Percentiles rank a stretch among this genome's conserved stretches.
Evolutionary conservation across 2,888 invertebrate genomes (phyloP).

Genomic region (Unio pictorum): DNA sequence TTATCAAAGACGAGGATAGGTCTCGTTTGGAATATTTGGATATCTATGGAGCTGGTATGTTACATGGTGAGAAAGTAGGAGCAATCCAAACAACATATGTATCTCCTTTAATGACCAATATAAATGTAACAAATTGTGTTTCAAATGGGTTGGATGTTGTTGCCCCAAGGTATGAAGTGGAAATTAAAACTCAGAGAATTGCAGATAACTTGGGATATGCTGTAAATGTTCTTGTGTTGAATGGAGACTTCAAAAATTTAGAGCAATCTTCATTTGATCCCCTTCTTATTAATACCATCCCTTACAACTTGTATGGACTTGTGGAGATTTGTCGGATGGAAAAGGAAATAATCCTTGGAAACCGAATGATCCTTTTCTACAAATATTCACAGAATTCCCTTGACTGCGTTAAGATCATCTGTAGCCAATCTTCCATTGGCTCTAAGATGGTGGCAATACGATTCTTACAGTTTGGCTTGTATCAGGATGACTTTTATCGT

Average conservation of each 20-base stretch:
- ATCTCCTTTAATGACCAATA: conserved; percentile 85
- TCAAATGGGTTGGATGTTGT: conserved; percentile 93
- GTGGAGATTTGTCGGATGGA: conserved; percentile 97
- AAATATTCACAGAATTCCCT: conserved; percentile 97
- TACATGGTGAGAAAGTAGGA: conserved; percentile 95
- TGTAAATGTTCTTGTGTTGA: conserved; percentile 89
- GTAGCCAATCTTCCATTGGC: conserved; percentile 79
- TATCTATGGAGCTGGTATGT: conserved; percentile 92
- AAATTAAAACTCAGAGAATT: conserved; percentile 73
- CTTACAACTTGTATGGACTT: conserved; percentile 92
- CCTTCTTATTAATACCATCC: conserved; percentile 80
- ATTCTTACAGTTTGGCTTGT: conserved; percentile 68
- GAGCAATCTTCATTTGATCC: conserved; percentile 89
- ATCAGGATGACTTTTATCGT: conserved; percentile 74
- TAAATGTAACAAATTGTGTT: conserved; percentile 88
- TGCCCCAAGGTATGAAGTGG: conserved; percentile 84
- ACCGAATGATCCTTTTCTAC: conserved; percentile 92
- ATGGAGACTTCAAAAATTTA: conserved; percentile 83
- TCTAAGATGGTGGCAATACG: conserved; percentile 90
- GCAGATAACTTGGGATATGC: conserved; percentile 88
- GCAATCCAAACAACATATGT: conserved; percentile 90
- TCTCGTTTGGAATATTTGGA: conserved; percentile 83
- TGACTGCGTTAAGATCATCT: conserved; percentile 97
- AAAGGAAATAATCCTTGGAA: conserved; percentile 91
- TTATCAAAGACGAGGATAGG: conserved; percentile 73